Evolutionary conservation across 2,888 invertebrate species (phyloP), one percentile per base, ranked within the genome.

Genomic region (Orthonevra nobilis): DNA sequence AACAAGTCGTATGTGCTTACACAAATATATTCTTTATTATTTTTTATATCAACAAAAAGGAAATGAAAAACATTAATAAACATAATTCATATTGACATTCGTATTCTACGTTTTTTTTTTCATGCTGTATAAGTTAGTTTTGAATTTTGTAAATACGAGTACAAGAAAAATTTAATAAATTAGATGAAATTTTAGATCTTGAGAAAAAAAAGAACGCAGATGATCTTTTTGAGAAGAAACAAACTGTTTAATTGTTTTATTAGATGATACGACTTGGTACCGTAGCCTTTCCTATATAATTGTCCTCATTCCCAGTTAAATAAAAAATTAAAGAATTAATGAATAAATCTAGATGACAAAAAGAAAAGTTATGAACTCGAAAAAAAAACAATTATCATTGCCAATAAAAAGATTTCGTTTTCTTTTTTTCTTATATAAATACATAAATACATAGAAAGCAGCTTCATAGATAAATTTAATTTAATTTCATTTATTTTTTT

Each of bases 401-500:
- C 70, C 61, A 70, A 61, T 61, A 36, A 1, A 60, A 70, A 58
- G 32, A 42, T 23, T 38, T n/a, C n/a, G 19, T 54, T n/a, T 70
- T 58, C 50, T 28, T 34, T 54, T 66, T 28, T 5, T 23, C 5
- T 23, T 23, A n/a, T n/a, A n/a, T n/a, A n/a, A n/a, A n/a, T 44
- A 26, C 20, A 48, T 10, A 56, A 3, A 34, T 61, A 46, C 20
- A 63, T 40, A 36, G 36, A 20, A 60, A 63, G 54, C 61, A 61
- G 70, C 70, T 70, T 63, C 61, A 63, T 70, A 70, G 70, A 54
- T 70, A 61, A 70, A 61, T 54, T 61, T 30, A 32, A 23, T 70
- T 30, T 70, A 70, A 46, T 54, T 70, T 70, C 54, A 63, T 54
- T 23, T 23, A n/a, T 26, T 30, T 52, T 20, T 36, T 20, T 42